Percentiles rank a stretch among this genome's conserved stretches.
These are phyloP conservation scores for Microtus montanus DNA, from an alignment of 2,113 vertebrate genomes.

Conservation along the genomic window DNA sequence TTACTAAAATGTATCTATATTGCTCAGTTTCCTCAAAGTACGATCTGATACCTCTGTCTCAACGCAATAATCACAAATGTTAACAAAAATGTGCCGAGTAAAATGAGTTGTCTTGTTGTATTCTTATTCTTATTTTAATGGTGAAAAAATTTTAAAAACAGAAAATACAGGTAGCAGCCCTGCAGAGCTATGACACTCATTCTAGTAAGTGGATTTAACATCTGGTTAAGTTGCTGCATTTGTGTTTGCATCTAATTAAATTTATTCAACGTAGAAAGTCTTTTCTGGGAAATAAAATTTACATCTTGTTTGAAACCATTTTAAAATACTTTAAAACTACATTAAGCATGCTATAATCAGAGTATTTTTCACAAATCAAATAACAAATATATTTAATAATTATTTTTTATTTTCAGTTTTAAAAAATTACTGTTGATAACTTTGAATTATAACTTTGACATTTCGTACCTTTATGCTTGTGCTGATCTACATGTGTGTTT, in stretches of 20 bases:
- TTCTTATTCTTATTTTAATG: conserved; percentile 41
- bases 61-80: not conserved
- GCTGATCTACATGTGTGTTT: not conserved
- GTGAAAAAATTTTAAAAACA: conserved; percentile 33
- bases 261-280: not conserved
- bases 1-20: not conserved
- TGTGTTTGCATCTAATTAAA: not conserved
- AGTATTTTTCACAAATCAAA: not conserved
- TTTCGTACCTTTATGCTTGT: not conserved
- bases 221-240: conserved; percentile 2
- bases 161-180: not conserved
- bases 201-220: conserved; percentile 1
- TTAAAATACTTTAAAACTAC: not conserved
- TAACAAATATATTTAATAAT: not conserved
- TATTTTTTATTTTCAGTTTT: not conserved
- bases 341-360: not conserved
- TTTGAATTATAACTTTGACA: not conserved
- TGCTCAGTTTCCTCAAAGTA: not conserved
- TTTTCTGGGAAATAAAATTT: not conserved
- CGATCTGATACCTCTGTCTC: not conserved
- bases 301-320: conserved; percentile 1
- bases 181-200: not conserved
- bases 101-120: not conserved
- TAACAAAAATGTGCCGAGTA: not conserved
- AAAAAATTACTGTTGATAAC: not conserved